Base-by-base conservation (phyloP, 2,113 vertebrate genomes). In the Chaetops frenatus region DNA sequence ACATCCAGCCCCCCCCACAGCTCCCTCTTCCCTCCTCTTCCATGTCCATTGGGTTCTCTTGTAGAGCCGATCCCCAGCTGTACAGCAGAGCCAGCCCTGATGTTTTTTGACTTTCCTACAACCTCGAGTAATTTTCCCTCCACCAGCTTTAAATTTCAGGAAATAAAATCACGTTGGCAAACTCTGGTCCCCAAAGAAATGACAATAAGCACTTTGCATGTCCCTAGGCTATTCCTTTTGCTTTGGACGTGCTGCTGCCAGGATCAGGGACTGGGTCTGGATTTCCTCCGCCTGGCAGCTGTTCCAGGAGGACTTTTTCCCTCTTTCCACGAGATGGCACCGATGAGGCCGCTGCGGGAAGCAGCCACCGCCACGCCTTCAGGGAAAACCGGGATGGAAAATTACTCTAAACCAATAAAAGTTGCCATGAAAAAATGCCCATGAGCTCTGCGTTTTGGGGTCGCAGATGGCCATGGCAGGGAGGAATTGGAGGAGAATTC, bases 251-350 rank as follows among this genome's bases (percentile, higher is more conserved):
- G 9, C 45, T 38, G 28, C 60, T 47, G 76, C 66, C 82, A 21
- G 71, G 61, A 16, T 10, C 35, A 3, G 47, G 64, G 80, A 28
- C 0, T 0, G 18, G 31, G 14, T 35, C 51, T 58, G 85, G 54
- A 2, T 82, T 69, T 81, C 54, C 22, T 29, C 25, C 24, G 48
- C 57, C 21, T 9, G 85, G 71, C 77, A 35, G 51, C 88, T 13
- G 36, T 7, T 81, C 60, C 81, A 11, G 79, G 24, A 86, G 82
- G 85, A 94, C 1, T 93, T 95, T n/a, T 38, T 80, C 62, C 47
- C 61, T 29, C 0, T 45, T 83, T 90, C 96, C 96, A 95, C 91
- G 17, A 96, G 96, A 54, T 95, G 97, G 95, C 91, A 94, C 57
- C 48, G 44, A 71, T 76, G 95, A 96, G 84, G 12, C 85, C 58